Evolutionary conservation across 92 coral and sea anemone species (phyloP), one percentile per base, ranked within the genome.

Genomic region (Anthopleura xanthogrammica): DNA sequence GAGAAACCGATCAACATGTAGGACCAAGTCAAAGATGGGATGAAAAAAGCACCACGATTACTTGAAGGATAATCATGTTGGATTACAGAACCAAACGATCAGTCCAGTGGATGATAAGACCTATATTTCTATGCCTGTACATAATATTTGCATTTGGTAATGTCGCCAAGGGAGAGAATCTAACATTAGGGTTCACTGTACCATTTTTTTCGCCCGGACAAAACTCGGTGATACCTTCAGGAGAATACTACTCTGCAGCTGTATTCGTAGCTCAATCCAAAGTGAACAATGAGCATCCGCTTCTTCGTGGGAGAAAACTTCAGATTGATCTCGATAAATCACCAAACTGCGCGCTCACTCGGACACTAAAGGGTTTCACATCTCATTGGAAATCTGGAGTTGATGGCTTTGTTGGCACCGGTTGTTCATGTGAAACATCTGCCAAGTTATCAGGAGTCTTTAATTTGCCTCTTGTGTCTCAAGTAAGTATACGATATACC

Each of bases 391-490:
- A 85, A 43, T 50, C 77, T 19, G 92, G 93, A 16, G 95, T 88
- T 11, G 77, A 88, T 60, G 98, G 80, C 22, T 89, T 92, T 50
- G 89, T 97, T 54, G 99, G 99, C 0, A 98, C 99, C 5, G 99
- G 94, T 39, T 94, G 92, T 72, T 72, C 82, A 7, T 97, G 99
- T 75, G 82, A 86, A 22, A 85, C 92, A 13, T 80, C 90, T 79
- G 99, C 98, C 24, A 87, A 79, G 72, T 77, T 97, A 8, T 92
- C 98, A 7, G 86, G 95, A 50, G 91, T 92, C 16, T 87, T 81
- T 74, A 89, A 94, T 42, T 80, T 92, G 19, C 97, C 99, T 16
- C 88, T 97, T 90, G 76, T 94, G 56, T 97, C 99, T 17, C 95
- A 94, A 76, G 99, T 97, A 87, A 97, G 99, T 94, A 68, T 23